These are phyloP conservation scores for Dufourea novaeangliae DNA, from an alignment of 1,140 invertebrate genomes.

Conservation along the genomic window DNA sequence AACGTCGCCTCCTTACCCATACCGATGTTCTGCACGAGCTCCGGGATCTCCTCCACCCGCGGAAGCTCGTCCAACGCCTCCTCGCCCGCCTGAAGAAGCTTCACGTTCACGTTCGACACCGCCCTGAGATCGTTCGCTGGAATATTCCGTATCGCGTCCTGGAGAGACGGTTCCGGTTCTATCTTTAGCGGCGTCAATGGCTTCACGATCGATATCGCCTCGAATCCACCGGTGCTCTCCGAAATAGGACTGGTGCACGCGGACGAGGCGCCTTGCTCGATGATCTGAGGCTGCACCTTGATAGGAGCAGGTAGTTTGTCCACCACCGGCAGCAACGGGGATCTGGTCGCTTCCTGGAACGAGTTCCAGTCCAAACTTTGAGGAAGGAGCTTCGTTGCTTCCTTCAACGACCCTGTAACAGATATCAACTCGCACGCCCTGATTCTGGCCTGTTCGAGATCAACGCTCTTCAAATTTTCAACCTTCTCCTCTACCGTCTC, in stretches of 20 bases:
- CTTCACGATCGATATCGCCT: constrained; percentile 84
- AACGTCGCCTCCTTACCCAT: constrained; percentile 83
- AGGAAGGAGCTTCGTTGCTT: constrained; percentile 70
- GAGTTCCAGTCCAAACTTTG: constrained; percentile 84
- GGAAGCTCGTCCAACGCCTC: constrained; percentile 83
- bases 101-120: constrained; percentile 83
- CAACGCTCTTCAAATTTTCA: constrained; percentile 67
- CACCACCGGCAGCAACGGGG: constrained; percentile 72
- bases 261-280: constrained; percentile 73
- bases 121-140: constrained; percentile 81
- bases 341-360: constrained; percentile 79
- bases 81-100: constrained; percentile 81
- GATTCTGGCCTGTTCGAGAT: constrained; percentile 61
- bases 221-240: constrained; percentile 83
- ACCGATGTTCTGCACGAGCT: constrained; percentile 84
- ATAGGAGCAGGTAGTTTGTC: constrained; percentile 82
- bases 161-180: constrained; percentile 77
- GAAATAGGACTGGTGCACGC: constrained; percentile 78
- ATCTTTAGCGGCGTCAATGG: constrained; percentile 83
- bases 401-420: constrained; percentile 53
- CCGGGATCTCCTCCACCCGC: constrained; percentile 84
- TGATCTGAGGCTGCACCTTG: constrained; percentile 79
- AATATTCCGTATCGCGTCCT: constrained; percentile 77
- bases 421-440: constrained; percentile 64
- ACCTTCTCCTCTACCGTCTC: constrained; percentile 62